Percentiles rank a stretch among this genome's conserved stretches.
These are phyloP conservation scores for Promerops cafer DNA, from an alignment of 2,113 vertebrate species.

Conservation along the genomic window DNA sequence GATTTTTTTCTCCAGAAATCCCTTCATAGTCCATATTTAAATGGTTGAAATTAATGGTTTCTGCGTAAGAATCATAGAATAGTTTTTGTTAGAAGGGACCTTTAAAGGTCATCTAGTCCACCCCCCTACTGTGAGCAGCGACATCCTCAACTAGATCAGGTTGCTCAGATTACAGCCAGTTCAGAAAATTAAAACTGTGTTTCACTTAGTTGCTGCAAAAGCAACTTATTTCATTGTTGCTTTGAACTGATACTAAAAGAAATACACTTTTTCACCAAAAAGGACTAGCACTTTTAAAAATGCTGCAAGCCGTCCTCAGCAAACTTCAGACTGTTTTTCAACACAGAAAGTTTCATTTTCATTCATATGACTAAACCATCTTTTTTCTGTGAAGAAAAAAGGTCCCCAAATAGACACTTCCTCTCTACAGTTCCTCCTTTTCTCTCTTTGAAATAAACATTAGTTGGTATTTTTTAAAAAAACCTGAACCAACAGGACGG, in stretches of 20 bases:
- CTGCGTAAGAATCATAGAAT: not conserved
- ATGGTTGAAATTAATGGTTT: not conserved
- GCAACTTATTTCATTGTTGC: not conserved
- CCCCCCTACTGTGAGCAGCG: not conserved
- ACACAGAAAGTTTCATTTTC: constrained; percentile 23
- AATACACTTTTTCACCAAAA: not conserved
- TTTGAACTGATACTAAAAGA: not conserved
- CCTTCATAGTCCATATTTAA: not conserved
- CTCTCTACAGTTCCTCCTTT: constrained; percentile 38
- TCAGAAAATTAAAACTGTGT: not conserved
- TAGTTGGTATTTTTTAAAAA: not conserved
- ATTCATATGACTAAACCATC: not conserved
- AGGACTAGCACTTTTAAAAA: not conserved
- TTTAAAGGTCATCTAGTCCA: not conserved
- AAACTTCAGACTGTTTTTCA: not conserved
- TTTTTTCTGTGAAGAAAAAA: not conserved
- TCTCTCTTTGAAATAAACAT: not conserved
- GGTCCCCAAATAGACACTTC: not conserved
- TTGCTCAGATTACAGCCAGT: not conserved
- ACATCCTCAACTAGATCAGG: not conserved
- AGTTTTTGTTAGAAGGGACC: not conserved
- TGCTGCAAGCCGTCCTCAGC: not conserved
- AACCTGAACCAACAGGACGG: not conserved
- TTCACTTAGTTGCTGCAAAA: not conserved
- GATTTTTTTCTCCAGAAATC: not conserved